These are phyloP conservation scores for Trinorchestia longiramus DNA, from an alignment of 1,140 invertebrate species.

Conservation along the genomic window DNA sequence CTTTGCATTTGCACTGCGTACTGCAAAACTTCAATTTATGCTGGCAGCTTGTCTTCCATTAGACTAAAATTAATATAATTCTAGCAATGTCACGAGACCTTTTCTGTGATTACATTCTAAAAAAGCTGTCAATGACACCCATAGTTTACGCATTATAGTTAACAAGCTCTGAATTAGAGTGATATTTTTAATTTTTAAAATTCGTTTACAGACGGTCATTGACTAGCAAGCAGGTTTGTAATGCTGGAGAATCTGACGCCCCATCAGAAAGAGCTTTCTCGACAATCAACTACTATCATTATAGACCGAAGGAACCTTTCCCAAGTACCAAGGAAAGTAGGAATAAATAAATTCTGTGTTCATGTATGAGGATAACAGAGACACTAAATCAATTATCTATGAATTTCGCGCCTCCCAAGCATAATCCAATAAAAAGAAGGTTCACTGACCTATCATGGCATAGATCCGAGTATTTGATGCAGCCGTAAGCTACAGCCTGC, in stretches of 20 bases:
- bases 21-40: no score
- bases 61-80: neutral
- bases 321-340: no score
- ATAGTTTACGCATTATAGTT: neutral
- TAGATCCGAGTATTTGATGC: slow-evolving; percentile 98
- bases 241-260: no score
- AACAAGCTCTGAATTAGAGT: neutral
- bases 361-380: no score
- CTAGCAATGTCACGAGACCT: neutral
- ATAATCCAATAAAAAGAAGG: neutral
- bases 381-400: neutral
- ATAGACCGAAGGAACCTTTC: neutral
- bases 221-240: neutral
- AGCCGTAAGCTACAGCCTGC: slow-evolving; percentile 95
- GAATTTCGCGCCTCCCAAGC: neutral
- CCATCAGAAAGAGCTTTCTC: neutral
- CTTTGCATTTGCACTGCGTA: no score
- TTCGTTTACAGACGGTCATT: neutral
- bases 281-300: neutral
- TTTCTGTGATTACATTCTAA: neutral
- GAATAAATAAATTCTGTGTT: no score
- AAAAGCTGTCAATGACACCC: neutral
- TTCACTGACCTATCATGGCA: slow-evolving; percentile 80
- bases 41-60: no score
- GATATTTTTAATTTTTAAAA: neutral